These are phyloP conservation scores for Halesus radiatus DNA, from an alignment of 1,140 invertebrate species.

Conservation along the genomic window DNA sequence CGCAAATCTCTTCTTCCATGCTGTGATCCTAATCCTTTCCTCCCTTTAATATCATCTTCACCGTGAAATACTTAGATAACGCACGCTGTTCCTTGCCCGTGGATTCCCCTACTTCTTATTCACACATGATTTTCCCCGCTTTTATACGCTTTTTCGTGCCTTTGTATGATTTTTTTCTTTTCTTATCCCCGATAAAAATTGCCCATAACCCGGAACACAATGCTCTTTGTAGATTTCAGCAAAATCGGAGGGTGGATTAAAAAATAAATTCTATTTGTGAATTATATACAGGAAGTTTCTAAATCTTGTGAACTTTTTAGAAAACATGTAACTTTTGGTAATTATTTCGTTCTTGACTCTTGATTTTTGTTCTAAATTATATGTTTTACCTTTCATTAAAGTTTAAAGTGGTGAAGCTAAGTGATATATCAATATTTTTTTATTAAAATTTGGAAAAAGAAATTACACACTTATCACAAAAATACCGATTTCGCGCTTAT, in stretches of 20 bases:
- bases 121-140: conserved; percentile 16
- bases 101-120: conserved; percentile 4
- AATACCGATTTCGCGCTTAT: no score
- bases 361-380: no score
- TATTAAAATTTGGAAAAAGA: no score
- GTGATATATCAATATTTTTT: no score
- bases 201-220: conserved; percentile 2
- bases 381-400: no score
- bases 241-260: conserved; percentile 1
- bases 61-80: conserved; percentile 25
- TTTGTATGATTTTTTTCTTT: background rate
- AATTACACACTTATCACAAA: no score
- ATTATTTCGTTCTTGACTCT: no score
- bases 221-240: background rate
- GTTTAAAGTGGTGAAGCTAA: no score
- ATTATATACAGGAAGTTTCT: no score
- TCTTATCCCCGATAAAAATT: conserved; percentile 13
- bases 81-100: conserved; percentile 7
- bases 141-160: background rate
- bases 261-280: background rate
- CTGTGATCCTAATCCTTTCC: conserved; percentile 41
- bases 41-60: conserved; percentile 25
- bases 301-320: no score
- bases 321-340: no score
- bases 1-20: conserved; percentile 33